Evolutionary conservation across 2,113 vertebrate genomes (phyloP).

Genomic region (Bagarius yarrelli): DNA sequence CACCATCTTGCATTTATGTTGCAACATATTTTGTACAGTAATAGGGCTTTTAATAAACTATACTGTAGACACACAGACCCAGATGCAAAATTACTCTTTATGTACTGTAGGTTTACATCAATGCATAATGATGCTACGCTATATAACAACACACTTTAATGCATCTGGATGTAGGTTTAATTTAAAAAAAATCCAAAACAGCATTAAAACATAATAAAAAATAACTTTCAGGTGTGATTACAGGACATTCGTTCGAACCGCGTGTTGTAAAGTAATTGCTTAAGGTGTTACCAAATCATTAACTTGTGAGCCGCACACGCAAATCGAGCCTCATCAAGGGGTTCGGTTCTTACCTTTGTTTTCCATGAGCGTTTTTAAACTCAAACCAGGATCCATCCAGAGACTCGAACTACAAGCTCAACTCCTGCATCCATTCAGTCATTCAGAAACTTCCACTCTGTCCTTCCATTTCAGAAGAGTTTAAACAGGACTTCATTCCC

Average conservation of each 20-base stretch:
- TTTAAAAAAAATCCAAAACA: no score
- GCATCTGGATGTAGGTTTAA: background rate
- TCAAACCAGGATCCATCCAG: conserved; percentile 5
- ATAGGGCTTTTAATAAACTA: background rate
- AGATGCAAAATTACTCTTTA: background rate
- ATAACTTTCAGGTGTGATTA: background rate
- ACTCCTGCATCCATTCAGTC: conserved; percentile 10
- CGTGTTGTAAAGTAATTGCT: background rate
- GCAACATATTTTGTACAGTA: background rate
- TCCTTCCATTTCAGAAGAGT: background rate
- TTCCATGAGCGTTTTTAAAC: conserved; percentile 8
- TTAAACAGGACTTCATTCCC: background rate
- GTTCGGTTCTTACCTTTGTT: conserved; percentile 26
- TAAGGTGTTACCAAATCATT: background rate
- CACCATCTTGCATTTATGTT: background rate
- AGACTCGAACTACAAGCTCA: background rate
- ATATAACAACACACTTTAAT: background rate
- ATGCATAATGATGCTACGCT: background rate
- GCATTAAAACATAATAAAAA: no score
- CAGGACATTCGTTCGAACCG: background rate
- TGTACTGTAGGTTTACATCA: background rate
- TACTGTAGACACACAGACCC: background rate
- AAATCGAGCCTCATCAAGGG: background rate
- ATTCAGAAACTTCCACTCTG: conserved; percentile 19
- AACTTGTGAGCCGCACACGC: background rate